These are phyloP conservation scores for Nothoprocta pentlandii DNA, from an alignment of 2,113 vertebrate genomes.

Conservation along the genomic window DNA sequence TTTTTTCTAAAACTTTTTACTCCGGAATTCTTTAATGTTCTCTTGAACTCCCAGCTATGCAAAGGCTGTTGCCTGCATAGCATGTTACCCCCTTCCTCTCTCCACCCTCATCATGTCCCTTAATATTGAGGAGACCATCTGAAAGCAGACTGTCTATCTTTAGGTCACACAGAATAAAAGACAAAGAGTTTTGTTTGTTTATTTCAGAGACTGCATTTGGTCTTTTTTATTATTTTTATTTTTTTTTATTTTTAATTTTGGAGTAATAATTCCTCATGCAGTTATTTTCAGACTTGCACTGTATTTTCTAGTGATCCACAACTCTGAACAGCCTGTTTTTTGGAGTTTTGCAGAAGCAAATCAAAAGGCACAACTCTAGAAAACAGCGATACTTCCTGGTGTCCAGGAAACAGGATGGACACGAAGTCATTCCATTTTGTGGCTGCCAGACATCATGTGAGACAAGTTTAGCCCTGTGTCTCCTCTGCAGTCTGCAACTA, in stretches of 20 bases:
- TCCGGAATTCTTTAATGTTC: background rate
- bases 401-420: background rate
- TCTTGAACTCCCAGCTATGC: background rate
- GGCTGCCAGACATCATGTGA: background rate
- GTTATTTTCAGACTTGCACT: background rate
- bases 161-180: slow-evolving; percentile 65
- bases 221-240: background rate
- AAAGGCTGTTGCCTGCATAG: background rate
- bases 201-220: background rate
- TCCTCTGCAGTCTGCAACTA: background rate
- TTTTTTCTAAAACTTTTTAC: background rate
- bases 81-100: background rate
- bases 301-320: background rate
- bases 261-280: background rate
- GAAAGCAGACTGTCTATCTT: background rate
- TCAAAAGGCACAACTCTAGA: background rate
- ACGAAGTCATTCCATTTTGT: background rate
- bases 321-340: background rate
- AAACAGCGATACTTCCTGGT: background rate
- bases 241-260: background rate
- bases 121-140: background rate
- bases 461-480: background rate
- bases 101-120: background rate
- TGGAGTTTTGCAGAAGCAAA: background rate
- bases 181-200: background rate